phyloP scores from a whole-genome alignment of 2,888 invertebrate genomes.

The Halictus quadricinctus region DNA sequence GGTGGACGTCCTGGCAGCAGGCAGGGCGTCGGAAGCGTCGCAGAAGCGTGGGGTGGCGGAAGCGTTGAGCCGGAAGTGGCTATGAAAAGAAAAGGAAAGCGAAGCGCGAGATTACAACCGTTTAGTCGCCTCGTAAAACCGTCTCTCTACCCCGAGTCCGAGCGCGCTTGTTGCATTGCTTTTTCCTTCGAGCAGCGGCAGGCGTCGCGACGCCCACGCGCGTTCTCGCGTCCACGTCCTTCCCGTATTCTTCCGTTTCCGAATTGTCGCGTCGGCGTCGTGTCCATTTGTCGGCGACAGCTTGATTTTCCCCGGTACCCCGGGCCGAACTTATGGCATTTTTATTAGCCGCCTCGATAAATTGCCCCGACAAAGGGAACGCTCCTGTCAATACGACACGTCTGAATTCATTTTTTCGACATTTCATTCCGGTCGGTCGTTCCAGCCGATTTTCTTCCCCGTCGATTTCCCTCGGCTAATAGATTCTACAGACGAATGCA shows the following conservation, averaged over 20 bases:
- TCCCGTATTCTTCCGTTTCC: constrained; percentile 29
- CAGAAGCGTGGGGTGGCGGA: constrained; percentile 8
- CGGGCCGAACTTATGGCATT: constrained; percentile 62
- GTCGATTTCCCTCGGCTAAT: neutral
- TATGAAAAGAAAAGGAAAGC: constrained; percentile 69
- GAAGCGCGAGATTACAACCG: constrained; percentile 70
- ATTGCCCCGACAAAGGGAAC: constrained; percentile 49
- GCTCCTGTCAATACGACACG: neutral
- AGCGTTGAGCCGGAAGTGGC: constrained; percentile 37
- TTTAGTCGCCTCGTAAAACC: constrained; percentile 76
- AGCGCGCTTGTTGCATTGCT: constrained; percentile 48
- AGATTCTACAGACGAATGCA: neutral
- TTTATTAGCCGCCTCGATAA: constrained; percentile 72
- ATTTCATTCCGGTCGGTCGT: neutral
- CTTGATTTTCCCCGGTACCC: constrained; percentile 3
- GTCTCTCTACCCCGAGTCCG: constrained; percentile 56
- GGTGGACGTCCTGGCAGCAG: constrained; percentile 15
- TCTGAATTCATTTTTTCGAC: neutral
- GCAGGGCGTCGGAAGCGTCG: neutral
- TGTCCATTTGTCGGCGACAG: constrained; percentile 34
- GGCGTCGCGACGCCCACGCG: neutral
- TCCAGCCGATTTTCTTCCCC: neutral
- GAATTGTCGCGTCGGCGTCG: constrained; percentile 25
- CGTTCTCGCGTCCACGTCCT: constrained; percentile 35
- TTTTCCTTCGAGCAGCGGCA: constrained; percentile 27